phyloP scores from a whole-genome alignment of 2,888 invertebrate genomes.

The Anthophora plumipes region DNA sequence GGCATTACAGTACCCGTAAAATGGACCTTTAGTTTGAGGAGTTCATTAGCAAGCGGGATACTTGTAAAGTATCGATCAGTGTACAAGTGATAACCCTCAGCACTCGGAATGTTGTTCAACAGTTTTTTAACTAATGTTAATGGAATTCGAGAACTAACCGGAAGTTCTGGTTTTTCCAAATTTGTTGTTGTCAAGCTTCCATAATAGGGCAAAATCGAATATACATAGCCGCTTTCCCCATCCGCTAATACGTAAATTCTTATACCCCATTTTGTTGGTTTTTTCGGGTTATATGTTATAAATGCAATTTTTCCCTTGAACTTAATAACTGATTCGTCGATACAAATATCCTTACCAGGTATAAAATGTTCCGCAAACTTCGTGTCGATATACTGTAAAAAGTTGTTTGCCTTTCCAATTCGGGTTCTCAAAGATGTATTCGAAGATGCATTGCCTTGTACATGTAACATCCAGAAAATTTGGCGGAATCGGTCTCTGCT shows the following conservation, averaged over 20 bases:
- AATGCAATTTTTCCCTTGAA: constrained; percentile 28
- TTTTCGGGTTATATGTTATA: constrained; percentile 33
- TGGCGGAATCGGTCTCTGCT: constrained; percentile 57
- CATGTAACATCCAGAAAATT: constrained; percentile 55
- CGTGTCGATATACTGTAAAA: constrained; percentile 25
- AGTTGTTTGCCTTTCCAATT: constrained; percentile 25
- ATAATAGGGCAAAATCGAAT: constrained; percentile 65
- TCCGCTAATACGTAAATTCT: constrained; percentile 52
- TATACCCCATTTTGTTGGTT: constrained; percentile 41
- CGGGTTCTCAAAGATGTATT: constrained; percentile 5
- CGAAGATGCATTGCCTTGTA: constrained; percentile 27
- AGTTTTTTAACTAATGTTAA: constrained; percentile 51
- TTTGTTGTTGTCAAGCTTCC: constrained; percentile 55
- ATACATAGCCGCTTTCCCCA: constrained; percentile 57
- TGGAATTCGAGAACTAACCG: constrained; percentile 59
- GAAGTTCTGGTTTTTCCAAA: constrained; percentile 56
- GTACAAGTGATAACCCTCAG: constrained; percentile 43
- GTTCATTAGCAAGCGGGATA: neutral
- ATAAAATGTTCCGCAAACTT: constrained; percentile 39
- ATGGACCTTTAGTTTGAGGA: no score
- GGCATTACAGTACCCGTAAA: constrained; percentile 56
- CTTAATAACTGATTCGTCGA: constrained; percentile 32
- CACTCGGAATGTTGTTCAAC: constrained; percentile 48
- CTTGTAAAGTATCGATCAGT: constrained; percentile 62
- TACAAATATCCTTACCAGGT: constrained; percentile 36